Evolutionary conservation across 2,113 vertebrate genomes (phyloP).

Genomic region (Neotragus moschatus): DNA sequence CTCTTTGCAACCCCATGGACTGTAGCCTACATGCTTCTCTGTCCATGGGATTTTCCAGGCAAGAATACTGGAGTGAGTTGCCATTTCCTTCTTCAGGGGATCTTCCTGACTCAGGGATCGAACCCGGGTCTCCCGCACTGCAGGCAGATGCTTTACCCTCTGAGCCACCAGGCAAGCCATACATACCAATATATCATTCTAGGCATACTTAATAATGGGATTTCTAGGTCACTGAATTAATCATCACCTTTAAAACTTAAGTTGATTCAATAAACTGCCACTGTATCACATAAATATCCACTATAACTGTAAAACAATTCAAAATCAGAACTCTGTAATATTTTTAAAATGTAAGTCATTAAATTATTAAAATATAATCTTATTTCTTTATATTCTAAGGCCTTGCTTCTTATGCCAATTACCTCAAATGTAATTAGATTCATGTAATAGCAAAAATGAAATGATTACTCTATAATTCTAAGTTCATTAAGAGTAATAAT

Average conservation of each 20-base stretch:
- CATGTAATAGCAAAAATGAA: slow-evolving; percentile 17
- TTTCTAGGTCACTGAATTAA: background rate
- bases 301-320: background rate
- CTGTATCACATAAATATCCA: background rate
- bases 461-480: background rate
- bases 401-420: background rate
- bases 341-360: background rate
- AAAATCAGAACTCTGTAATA: background rate
- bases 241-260: background rate
- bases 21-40: too few relatives aligned
- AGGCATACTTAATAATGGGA: background rate
- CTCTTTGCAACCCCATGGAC: too few relatives aligned
- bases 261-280: background rate
- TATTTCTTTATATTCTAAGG: slow-evolving; percentile 22
- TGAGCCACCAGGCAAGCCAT: too few relatives aligned
- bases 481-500: background rate
- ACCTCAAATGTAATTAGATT: background rate
- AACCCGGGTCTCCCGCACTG: too few relatives aligned
- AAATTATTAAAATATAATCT: slow-evolving; percentile 6
- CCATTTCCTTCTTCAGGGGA: too few relatives aligned
- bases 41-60: too few relatives aligned
- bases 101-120: too few relatives aligned
- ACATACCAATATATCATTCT: background rate
- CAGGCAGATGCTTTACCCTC: too few relatives aligned
- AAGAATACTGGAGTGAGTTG: too few relatives aligned